Conservation (phyloP, 2,113 vertebrate genomes). For the Pavo muticus region DNA sequence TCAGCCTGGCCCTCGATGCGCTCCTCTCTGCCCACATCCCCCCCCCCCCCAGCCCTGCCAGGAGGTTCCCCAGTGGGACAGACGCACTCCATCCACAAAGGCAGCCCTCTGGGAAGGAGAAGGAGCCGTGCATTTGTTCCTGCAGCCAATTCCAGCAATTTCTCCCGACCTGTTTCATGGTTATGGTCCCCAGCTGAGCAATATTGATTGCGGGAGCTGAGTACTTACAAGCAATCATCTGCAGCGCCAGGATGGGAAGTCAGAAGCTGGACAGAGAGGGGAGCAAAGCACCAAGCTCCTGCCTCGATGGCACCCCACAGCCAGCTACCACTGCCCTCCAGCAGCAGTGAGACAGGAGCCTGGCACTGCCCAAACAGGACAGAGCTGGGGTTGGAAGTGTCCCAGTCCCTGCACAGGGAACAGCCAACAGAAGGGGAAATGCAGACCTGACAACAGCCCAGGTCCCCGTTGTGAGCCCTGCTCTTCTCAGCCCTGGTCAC, state of each 20-base stretch:
- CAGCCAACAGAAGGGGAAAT: background rate
- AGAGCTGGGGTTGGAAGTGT: background rate
- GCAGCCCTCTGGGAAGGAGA: background rate
- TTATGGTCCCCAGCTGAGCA: conserved; percentile 44
- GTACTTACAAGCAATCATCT: background rate
- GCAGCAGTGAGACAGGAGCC: too few species aligned
- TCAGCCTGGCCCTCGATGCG: background rate
- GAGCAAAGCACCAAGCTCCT: background rate
- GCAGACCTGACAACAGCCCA: background rate
- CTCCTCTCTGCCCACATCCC: background rate
- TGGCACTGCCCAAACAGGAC: background rate
- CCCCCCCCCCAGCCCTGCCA: background rate
- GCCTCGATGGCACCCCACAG: too few species aligned
- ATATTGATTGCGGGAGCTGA: background rate
- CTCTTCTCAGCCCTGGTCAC: background rate
- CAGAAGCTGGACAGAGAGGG: background rate
- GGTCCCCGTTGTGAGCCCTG: background rate
- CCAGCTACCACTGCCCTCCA: too few species aligned
- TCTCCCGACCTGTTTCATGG: background rate
- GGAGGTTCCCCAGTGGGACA: background rate
- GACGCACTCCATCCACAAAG: fast-evolving
- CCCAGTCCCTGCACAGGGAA: background rate
- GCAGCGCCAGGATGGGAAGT: background rate
- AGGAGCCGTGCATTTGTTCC: background rate
- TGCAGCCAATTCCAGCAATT: conserved; percentile 10